These are phyloP conservation scores for Oryzias celebensis DNA, from an alignment of 2,113 vertebrate genomes.

Conservation along the genomic window DNA sequence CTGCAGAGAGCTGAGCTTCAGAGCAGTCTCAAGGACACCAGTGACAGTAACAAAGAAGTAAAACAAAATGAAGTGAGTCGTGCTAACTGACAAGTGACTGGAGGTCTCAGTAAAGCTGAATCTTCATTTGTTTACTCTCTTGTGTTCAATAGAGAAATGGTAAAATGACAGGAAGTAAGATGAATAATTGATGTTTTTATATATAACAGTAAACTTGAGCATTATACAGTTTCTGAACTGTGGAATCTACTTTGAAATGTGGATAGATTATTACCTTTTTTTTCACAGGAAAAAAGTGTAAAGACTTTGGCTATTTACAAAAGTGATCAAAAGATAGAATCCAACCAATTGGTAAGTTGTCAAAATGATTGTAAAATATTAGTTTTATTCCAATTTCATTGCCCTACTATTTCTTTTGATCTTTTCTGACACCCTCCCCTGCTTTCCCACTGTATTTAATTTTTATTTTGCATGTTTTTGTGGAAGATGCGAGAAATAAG, in stretches of 20 bases:
- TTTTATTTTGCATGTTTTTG: conserved; percentile 32
- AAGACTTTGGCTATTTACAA: conserved; percentile 63
- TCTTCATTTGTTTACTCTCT: neutral
- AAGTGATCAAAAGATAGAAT: conserved; percentile 1
- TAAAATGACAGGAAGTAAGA: neutral
- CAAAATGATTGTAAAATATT: neutral
- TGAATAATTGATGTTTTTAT: neutral
- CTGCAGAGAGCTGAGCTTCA: conserved; percentile 79
- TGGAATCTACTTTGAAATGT: too few species aligned
- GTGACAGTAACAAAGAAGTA: neutral
- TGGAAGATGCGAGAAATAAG: conserved; percentile 72
- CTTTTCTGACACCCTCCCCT: neutral
- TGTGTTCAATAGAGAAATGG: neutral
- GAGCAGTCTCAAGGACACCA: conserved; percentile 60
- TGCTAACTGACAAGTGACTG: neutral
- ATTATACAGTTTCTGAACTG: neutral
- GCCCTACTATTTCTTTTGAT: neutral
- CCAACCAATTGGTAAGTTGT: conserved; percentile 41
- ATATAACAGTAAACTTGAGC: neutral
- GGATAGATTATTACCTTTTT: neutral
- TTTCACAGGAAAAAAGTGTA: conserved; percentile 72
- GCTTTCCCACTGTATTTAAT: neutral
- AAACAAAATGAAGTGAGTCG: conserved; percentile 29
- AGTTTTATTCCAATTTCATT: neutral
- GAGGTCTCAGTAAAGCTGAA: too few species aligned